A percentile compares a stretch with the other conserved stretches of the same genome.
Evolutionary conservation across 2,113 vertebrate species (phyloP).

Genomic region (Corvus moneduloides): DNA sequence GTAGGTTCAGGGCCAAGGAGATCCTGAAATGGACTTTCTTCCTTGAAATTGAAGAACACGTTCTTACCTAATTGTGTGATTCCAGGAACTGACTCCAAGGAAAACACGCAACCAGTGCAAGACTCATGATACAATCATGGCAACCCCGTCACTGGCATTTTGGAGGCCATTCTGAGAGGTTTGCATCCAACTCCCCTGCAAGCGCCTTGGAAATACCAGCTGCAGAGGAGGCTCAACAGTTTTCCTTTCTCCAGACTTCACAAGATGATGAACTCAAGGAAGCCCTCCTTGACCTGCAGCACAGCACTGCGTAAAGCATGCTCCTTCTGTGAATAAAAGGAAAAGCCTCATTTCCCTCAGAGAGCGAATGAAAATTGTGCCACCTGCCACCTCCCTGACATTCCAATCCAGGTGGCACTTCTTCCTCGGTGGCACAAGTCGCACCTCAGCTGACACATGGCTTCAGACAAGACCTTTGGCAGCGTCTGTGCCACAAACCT

Average conservation of each 20-base stretch:
- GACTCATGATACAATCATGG: conserved; percentile 35
- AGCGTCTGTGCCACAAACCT: not conserved
- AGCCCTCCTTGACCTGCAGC: not conserved
- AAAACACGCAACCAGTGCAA: conserved; percentile 12
- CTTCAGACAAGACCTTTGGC: not conserved
- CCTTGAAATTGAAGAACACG: conserved; percentile 39
- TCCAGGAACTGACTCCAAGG: conserved; percentile 63
- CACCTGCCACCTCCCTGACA: not conserved
- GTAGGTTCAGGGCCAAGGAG: not conserved
- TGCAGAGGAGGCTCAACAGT: not conserved
- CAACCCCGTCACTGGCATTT: not conserved
- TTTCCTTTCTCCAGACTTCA: not conserved
- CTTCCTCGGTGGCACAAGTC: not conserved
- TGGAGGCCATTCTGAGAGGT: not conserved
- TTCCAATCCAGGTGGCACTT: not conserved
- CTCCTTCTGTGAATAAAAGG: not conserved
- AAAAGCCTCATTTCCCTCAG: not conserved
- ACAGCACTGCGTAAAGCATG: rapidly evolving
- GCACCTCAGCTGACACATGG: not conserved
- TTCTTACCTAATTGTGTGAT: conserved; percentile 60
- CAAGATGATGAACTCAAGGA: not conserved
- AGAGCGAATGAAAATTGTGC: not conserved
- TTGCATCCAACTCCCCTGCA: not conserved
- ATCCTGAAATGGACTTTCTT: conserved; percentile 40
- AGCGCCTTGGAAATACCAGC: not conserved